These are phyloP conservation scores for Teleogryllus occipitalis DNA, from an alignment of 1,140 invertebrate species.

Conservation along the genomic window DNA sequence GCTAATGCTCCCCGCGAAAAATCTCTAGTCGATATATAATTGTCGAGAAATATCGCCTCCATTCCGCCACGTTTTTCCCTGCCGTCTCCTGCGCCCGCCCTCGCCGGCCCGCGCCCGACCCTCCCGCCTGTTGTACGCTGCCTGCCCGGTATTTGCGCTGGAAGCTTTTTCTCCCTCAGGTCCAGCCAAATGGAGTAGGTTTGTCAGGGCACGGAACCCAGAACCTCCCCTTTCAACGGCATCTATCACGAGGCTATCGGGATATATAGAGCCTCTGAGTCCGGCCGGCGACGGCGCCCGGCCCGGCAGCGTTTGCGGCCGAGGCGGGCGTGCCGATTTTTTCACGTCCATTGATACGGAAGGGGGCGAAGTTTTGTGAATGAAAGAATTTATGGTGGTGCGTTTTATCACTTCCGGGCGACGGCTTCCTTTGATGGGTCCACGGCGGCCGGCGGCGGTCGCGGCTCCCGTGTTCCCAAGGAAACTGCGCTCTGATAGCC, in stretches of 20 bases:
- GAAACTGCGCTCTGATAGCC: neutral
- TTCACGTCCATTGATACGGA: conserved; percentile 3
- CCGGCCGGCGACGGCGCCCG: no score
- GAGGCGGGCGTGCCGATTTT: neutral
- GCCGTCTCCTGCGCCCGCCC: neutral
- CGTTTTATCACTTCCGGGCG: conserved; percentile 22
- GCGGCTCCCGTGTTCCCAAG: neutral
- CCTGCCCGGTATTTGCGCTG: neutral
- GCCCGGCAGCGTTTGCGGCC: no score
- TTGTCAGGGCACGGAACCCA: neutral
- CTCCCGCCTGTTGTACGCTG: neutral
- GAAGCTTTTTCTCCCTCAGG: neutral
- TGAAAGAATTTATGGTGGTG: conserved; percentile 18
- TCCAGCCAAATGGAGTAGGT: conserved; percentile 3
- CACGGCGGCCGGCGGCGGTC: neutral
- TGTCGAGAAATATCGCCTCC: neutral
- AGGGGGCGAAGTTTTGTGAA: conserved; percentile 14
- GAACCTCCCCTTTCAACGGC: neutral
- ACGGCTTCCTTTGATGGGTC: conserved; percentile 20
- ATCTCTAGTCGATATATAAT: conserved; percentile 1
- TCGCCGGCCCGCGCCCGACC: no score
- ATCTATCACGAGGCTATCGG: neutral
- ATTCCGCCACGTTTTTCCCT: neutral
- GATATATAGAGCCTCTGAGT: neutral
- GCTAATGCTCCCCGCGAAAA: neutral